Percentiles rank a stretch among this genome's conserved stretches.
These are phyloP conservation scores for Drosophila fungiperda DNA, from an alignment of 2,888 invertebrate genomes.

Conservation along the genomic window DNA sequence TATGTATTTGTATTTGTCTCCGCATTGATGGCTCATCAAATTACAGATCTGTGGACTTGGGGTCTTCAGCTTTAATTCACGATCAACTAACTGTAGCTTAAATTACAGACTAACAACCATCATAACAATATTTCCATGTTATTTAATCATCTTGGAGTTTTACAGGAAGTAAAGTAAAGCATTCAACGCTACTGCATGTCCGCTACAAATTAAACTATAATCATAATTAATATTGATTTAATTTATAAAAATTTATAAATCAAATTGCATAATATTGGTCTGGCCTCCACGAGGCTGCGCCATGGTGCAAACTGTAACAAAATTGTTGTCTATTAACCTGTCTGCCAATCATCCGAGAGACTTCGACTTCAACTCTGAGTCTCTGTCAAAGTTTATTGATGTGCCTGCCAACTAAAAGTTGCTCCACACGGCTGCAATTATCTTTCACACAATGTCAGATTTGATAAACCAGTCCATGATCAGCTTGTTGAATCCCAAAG, in stretches of 20 bases:
- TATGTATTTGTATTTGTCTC: conserved; percentile 10
- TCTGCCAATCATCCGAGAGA: conserved; percentile 29
- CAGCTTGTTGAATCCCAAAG: conserved; percentile 32
- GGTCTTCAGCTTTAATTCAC: conserved; percentile 47
- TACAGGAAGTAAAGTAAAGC: conserved; percentile 53
- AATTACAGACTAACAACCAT: conserved; percentile 12
- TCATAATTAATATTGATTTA: conserved; percentile 56
- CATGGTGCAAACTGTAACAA: conserved; percentile 56
- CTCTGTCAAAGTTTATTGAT: conserved; percentile 74
- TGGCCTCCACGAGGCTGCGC: conserved; percentile 12
- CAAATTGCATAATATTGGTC: conserved; percentile 46
- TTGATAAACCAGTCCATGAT: conserved; percentile 18
- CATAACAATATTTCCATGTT: conserved; percentile 55
- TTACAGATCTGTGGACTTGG: conserved; percentile 35
- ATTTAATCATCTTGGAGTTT: conserved; percentile 48
- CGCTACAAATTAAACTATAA: conserved; percentile 53
- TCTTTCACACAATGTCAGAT: conserved; percentile 25
- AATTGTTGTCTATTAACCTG: conserved; percentile 19
- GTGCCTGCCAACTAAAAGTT: conserved; percentile 66
- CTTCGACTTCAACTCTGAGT: conserved; percentile 9
- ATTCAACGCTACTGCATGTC: conserved; percentile 44
- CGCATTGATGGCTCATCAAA: conserved; percentile 36
- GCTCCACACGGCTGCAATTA: conserved; percentile 34
- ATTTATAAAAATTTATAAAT: conserved; percentile 21
- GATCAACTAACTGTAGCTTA: conserved; percentile 54